A percentile compares a stretch with the other conserved stretches of the same genome.
These are phyloP conservation scores for Brevipalpus yothersi DNA, from an alignment of 1,140 invertebrate species.

Conservation along the genomic window DNA sequence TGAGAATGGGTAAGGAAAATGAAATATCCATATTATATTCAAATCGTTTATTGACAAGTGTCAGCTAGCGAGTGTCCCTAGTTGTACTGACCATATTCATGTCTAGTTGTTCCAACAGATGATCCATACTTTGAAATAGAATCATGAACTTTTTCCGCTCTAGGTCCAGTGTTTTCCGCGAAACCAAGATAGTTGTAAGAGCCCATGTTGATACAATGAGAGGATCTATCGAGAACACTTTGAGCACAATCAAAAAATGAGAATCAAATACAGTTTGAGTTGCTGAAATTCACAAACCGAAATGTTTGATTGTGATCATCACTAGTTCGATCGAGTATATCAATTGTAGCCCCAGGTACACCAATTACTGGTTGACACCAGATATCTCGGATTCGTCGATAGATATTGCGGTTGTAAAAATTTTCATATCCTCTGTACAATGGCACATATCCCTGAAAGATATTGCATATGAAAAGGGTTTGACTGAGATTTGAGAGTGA, in stretches of 20 bases:
- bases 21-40: too few species aligned
- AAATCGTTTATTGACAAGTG: too few species aligned
- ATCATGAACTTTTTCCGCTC: conserved; percentile 40
- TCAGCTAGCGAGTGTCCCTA: too few species aligned
- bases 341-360: conserved; percentile 63
- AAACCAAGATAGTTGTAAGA: conserved; percentile 87
- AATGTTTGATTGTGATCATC: conserved; percentile 61
- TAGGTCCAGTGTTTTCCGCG: conserved; percentile 43
- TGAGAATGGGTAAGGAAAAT: not conserved
- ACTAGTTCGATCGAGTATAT: conserved; percentile 55
- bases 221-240: conserved; percentile 9
- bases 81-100: conserved; percentile 32
- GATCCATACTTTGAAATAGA: conserved; percentile 38
- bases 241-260: too few species aligned
- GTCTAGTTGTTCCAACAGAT: conserved; percentile 32
- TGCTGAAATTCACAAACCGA: not conserved
- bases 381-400: conserved; percentile 66
- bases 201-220: conserved; percentile 44
- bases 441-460: conserved; percentile 44
- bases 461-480: not conserved
- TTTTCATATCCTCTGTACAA: conserved; percentile 75
- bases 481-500: not conserved
- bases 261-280: too few species aligned
- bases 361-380: conserved; percentile 82
- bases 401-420: conserved; percentile 82